These are phyloP conservation scores for Dicaeum eximium DNA, from an alignment of 2,113 vertebrate species.

Conservation along the genomic window DNA sequence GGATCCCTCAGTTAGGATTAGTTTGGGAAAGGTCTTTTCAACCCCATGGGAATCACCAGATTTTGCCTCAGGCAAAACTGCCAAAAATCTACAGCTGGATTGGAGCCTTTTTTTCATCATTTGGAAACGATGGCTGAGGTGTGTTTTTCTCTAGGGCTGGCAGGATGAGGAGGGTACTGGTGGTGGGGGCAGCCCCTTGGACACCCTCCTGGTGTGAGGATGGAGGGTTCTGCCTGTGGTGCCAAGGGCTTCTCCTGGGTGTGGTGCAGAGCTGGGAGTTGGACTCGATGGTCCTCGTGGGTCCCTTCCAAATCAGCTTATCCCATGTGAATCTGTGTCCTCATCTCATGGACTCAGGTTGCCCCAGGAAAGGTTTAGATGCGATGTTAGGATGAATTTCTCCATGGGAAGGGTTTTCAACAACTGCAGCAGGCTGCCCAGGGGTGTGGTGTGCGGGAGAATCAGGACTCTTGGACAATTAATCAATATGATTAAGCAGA, in stretches of 20 bases:
- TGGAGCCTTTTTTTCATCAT: not conserved
- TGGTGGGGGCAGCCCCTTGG: not conserved
- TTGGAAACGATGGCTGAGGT: not conserved
- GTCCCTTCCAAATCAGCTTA: too few species aligned
- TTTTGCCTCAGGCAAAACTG: not conserved
- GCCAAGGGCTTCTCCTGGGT: not conserved
- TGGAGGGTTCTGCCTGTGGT: too few species aligned
- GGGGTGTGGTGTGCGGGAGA: not conserved
- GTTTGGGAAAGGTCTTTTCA: not conserved
- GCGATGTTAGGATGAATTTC: not conserved
- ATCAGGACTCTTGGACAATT: too few species aligned
- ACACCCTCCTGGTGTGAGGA: not conserved
- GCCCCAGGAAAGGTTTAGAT: not conserved
- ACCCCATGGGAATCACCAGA: not conserved
- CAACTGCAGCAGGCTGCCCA: not conserved
- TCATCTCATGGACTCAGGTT: not conserved
- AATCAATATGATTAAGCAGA: too few species aligned
- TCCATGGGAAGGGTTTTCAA: not conserved
- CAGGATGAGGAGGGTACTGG: accelerated
- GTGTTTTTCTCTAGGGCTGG: not conserved
- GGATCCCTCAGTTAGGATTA: not conserved
- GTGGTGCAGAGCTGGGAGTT: not conserved
- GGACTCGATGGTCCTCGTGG: accelerated
- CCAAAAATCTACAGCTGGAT: not conserved
- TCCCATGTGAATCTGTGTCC: not conserved